Evolutionary conservation across 1,140 invertebrate genomes (phyloP).

Genomic region (Heliconius hermathena): DNA sequence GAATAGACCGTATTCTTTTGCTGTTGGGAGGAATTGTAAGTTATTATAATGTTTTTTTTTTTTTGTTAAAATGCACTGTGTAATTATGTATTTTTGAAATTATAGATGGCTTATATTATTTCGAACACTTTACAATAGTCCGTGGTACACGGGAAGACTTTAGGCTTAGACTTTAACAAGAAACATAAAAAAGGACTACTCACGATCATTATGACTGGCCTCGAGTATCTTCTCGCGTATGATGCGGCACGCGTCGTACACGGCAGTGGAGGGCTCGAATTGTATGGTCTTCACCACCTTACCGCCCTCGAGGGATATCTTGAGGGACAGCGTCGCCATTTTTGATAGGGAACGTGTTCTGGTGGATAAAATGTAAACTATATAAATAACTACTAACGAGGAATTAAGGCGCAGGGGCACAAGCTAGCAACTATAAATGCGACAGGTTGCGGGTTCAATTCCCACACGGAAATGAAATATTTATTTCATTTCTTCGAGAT

Average conservation of each 20-base stretch:
- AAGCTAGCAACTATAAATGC: too few species aligned
- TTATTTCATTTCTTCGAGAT: too few species aligned
- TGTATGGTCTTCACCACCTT: conserved; percentile 98
- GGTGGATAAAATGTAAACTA: conserved; percentile 8
- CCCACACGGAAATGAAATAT: too few species aligned
- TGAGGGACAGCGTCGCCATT: conserved; percentile 93
- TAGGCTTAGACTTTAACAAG: too few species aligned
- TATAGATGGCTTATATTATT: too few species aligned
- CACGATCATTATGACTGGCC: conserved; percentile 91
- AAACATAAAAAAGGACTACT: conserved; percentile 39
- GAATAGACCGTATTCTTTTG: conserved; percentile 98
- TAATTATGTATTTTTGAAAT: too few species aligned
- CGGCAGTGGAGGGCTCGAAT: conserved; percentile 96
- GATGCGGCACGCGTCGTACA: conserved; percentile 97
- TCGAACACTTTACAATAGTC: not conserved
- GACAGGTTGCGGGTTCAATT: too few species aligned
- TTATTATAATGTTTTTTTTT: too few species aligned
- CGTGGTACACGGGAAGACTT: too few species aligned
- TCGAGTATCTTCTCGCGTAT: conserved; percentile 97
- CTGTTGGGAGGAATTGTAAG: conserved; percentile 76
- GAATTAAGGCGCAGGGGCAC: too few species aligned
- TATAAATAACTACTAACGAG: not conserved
- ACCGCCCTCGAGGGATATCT: conserved; percentile 95
- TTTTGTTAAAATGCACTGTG: too few species aligned
- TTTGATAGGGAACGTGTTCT: conserved; percentile 65